A percentile compares a stretch with the other conserved stretches of the same genome.
Evolutionary conservation across 1,140 invertebrate species (phyloP).

Genomic region (Drosophila simulans): DNA sequence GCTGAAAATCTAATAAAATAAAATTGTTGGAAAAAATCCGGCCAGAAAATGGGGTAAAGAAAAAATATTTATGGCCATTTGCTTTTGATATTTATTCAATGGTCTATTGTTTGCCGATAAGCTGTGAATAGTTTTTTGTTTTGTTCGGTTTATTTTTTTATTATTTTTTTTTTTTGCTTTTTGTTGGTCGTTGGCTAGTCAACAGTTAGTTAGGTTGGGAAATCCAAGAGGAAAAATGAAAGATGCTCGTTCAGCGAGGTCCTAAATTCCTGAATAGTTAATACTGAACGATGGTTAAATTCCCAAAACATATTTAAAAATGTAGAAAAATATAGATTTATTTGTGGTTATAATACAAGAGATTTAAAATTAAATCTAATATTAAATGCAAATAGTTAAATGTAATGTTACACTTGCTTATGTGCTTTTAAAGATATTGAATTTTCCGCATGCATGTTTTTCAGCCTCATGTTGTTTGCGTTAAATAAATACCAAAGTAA

Average conservation of each 20-base stretch:
- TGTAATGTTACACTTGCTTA: background rate
- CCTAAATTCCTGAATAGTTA: slow-evolving; percentile 5
- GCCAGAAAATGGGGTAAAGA: slow-evolving; percentile 52
- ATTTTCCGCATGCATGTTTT: no score
- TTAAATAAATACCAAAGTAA: background rate
- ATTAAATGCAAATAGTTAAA: no score
- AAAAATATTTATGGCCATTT: slow-evolving; percentile 79
- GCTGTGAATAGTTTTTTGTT: slow-evolving; percentile 69
- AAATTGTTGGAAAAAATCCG: slow-evolving; percentile 23
- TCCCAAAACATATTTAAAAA: no score
- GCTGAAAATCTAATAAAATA: slow-evolving; percentile 39
- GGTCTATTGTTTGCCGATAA: slow-evolving; percentile 79
- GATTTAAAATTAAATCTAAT: no score
- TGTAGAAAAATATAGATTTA: no score
- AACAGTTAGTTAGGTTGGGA: slow-evolving; percentile 30
- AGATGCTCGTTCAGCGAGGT: background rate
- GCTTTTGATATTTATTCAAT: slow-evolving; percentile 81
- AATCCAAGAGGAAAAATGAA: slow-evolving; percentile 15
- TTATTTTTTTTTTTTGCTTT: no score
- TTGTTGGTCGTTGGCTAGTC: slow-evolving; percentile 18
- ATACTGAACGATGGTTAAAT: background rate
- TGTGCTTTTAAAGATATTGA: no score
- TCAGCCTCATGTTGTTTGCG: no score
- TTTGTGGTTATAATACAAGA: no score
- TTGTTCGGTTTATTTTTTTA: slow-evolving; percentile 25